Conservation (phyloP, 2,888 invertebrate species). For the Cinara cedri region DNA sequence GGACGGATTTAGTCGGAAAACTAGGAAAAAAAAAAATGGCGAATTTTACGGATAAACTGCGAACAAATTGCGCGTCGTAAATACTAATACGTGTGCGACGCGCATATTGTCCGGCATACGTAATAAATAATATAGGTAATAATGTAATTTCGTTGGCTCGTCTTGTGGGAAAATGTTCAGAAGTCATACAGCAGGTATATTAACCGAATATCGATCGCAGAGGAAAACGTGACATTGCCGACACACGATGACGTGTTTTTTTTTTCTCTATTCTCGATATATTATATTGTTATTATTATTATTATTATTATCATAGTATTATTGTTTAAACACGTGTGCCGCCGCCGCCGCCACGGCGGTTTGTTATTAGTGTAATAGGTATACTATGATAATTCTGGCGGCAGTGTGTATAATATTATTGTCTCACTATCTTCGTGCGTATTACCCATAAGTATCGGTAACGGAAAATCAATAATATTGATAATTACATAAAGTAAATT, state of each 20-base stretch:
- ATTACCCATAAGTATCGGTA: background rate
- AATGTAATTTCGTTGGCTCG: background rate
- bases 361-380: too few relatives aligned
- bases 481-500: too few relatives aligned
- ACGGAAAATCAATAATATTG: too few relatives aligned
- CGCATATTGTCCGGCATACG: background rate
- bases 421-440: background rate
- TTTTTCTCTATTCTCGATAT: background rate
- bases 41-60: background rate
- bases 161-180: background rate
- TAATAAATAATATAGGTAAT: background rate
- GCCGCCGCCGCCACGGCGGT: too few relatives aligned
- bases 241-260: background rate
- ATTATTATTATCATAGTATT: background rate
- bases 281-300: too few relatives aligned
- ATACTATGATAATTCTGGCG: background rate
- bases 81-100: background rate
- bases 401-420: background rate
- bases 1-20: conserved; percentile 8
- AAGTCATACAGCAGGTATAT: too few relatives aligned
- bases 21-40: background rate
- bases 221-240: background rate
- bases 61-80: background rate
- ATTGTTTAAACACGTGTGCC: conserved; percentile 21
- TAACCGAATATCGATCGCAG: background rate